Base-by-base conservation (phyloP, 2,797 vertebrate species). In the Phalanger gymnotis region DNA sequence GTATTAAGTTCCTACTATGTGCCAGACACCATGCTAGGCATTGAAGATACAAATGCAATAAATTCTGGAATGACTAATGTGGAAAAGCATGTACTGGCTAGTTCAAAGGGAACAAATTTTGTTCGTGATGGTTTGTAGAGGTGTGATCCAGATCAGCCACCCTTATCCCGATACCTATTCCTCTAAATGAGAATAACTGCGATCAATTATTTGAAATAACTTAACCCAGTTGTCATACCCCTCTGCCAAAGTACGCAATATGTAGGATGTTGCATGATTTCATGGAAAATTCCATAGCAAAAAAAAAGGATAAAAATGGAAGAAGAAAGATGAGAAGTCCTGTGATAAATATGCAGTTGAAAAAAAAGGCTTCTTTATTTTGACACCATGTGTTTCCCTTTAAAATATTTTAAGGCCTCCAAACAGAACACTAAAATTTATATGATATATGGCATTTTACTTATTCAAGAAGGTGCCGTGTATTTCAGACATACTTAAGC, bases 351-450 rank as follows among this genome's bases (percentile, higher is more conserved):
- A 27, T 53, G 40, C 30, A 53, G 55, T 16, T 94, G 92, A 94
- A 95, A 90, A 54, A 56, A 52, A 1, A 91, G 52, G 16, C 3
- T 89, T 95, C 94, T 95, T 97, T 92, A 94, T 91, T 90, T 9
- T 14, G 54, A 54, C 73, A 81, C 54, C 94, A 94, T 16, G 91
- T 91, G 40, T 55, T 57, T 91, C 94, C 91, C 93, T 93, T 52
- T 92, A 94, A 96, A 93, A 96, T 94, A 89, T 81, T 95, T 93
- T 97, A 56, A 96, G 89, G 90, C 89, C 91, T 90, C 89, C 90
- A 96, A 95, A 93, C 56, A 94, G 93, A 93, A 95, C 2, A 58
- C 95, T 94, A 94, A 97, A 91, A 93, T 91, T 73, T 90, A 93
- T 51, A 47, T n/a, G 0, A 34, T 47, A 87, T 27, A 93, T 91